Evolutionary conservation across 1,140 invertebrate genomes (phyloP), one percentile per base, ranked within the genome.

Genomic region (Sycophila sp.): DNA sequence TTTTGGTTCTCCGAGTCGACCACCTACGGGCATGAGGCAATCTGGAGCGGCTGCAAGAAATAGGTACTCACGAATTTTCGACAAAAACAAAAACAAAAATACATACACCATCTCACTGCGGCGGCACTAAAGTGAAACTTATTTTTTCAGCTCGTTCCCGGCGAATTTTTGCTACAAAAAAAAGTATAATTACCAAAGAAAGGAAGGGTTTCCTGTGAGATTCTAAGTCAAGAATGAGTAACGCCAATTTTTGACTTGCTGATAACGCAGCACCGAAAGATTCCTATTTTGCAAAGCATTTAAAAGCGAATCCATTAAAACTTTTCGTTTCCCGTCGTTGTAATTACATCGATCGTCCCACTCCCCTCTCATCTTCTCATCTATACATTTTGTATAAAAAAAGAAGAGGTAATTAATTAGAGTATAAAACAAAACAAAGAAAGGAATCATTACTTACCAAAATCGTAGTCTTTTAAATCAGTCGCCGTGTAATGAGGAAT

Each of bases 151-250:
- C 42, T 47, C 3, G 24, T 10, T 22, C 13, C 2, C 2, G 11
- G 7, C 24, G 3, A 22, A 24, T 22, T 47, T 24, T 22, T 1
- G 24, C 17, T 22, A 24, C 17, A 40, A 40, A 40, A 10, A 47
- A n/a, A n/a, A 67, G 53, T 58, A n/a, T n/a, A 28, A 47, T 51
- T 69, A 69, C 66, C 66, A 69, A 69, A 69, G 56, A 69, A n/a
- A 32, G 65, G 65, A 68, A 68, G 47, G 17, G 15, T 59, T 68
- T 68, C 65, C 65, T 68, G 53, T 56, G 26, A 56, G 51, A 68
- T 68, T 68, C 55, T 59, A 68, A 68, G 65, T 68, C 66, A 69
- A 69, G 66, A 59, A 56, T 66, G 19, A 32, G 45, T 24, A 30
- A 45, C 24, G 58, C 24, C 45, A 26, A 28, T 45, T 60, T 42